Evolutionary conservation across 2,888 invertebrate species (phyloP), one percentile per base, ranked within the genome.

Genomic region (Nowickia ferox): DNA sequence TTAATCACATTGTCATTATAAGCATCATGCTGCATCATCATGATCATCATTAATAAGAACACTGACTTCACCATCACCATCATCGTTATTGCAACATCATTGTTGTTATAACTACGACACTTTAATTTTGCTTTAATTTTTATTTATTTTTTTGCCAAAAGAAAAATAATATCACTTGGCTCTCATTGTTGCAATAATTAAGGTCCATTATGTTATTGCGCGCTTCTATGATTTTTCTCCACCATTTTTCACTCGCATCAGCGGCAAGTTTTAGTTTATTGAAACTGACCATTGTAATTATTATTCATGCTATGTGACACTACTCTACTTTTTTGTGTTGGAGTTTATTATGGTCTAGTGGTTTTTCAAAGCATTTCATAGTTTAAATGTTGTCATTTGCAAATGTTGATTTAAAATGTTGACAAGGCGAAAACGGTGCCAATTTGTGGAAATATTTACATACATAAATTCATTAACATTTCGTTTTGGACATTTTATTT

Each of bases 121-220:
- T 61, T 66, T 22, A 61, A 40, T 55, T 69, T 55, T 46, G 8
- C 40, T 51, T 69, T 48, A 13, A 1, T 44, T 17, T 68, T 8
- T 59, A 1, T 44, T 17, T 68, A 3, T 59, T 65, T 48, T 79
- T 51, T 38, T 59, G 19, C 38, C 63, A 44, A 84, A 84, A 71
- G 57, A 4, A 80, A 74, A 80, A 84, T 74, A 84, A 81, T 77
- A 68, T 61, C 74, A 74, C 74, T 85, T 78, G 74, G 68, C 69
- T 85, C 63, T 85, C 77, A 72, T 85, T 77, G 77, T 69, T 81
- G 38, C 46, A 72, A 59, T 81, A 69, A 85, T 81, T 84, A 77
- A 77, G 72, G 72, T 81, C 68, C 55, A 81, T 84, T 81, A 68
- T 75, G 6, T 68, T 59, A 77, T 71, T 38, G 57, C 38, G 19